Percentiles rank a stretch among this genome's conserved stretches.
These are phyloP conservation scores for Diceros bicornis DNA, from an alignment of 2,797 vertebrate species.

Conservation along the genomic window DNA sequence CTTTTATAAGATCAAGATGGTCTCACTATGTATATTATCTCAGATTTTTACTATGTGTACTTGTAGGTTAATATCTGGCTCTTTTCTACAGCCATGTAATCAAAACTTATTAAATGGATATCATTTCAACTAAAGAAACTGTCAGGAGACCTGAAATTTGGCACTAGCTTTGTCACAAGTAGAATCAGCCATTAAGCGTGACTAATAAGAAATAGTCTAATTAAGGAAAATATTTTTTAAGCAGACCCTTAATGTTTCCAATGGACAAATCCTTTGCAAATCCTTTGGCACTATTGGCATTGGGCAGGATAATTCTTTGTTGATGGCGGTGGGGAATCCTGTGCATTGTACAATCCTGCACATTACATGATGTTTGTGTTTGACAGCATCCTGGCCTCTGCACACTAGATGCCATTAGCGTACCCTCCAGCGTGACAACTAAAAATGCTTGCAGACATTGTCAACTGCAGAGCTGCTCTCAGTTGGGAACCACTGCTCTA, in stretches of 20 bases:
- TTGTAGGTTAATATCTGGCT: not conserved
- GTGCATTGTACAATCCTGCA: not conserved
- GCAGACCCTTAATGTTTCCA: not conserved
- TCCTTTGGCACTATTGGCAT: not conserved
- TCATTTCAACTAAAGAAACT: not conserved
- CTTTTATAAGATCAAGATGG: not conserved
- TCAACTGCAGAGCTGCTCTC: not conserved
- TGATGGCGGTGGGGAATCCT: no score
- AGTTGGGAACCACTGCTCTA: not conserved
- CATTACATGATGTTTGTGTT: not conserved
- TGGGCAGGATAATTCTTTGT: not conserved
- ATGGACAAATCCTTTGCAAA: not conserved
- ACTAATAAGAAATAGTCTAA: not conserved
- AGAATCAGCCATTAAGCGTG: not conserved
- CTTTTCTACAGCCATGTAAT: not conserved
- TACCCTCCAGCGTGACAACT: not conserved
- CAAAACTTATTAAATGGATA: not conserved
- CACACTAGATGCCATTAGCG: not conserved
- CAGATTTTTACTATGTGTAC: not conserved
- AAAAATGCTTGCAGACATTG: not conserved
- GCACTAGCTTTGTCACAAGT: not conserved
- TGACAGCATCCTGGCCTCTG: not conserved
- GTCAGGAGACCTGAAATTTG: not conserved
- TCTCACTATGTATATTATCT: not conserved
- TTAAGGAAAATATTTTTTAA: constrained; percentile 12